Evolutionary conservation across 30 jellyfish, hydroid and myxozoan genomes (phyloP), one percentile per base, ranked within the genome.

Genomic region (Hydra vulgaris): DNA sequence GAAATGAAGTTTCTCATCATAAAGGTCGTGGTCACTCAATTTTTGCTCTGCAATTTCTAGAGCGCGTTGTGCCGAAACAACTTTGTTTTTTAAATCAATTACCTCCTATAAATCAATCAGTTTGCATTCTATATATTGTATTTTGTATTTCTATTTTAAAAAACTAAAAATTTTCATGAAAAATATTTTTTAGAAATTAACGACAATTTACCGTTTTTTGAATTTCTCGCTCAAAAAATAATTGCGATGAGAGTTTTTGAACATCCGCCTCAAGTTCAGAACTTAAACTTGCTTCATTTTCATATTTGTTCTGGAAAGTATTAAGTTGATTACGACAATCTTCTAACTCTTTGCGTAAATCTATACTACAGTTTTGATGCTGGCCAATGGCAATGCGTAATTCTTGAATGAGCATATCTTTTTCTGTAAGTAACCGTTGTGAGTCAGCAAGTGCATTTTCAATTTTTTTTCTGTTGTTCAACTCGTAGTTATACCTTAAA

Each of bases 381-480:
- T 89, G 96, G 7, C 95, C 74, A 23, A 89, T 84, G 26, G 95
- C 81, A 84, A 89, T 89, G 21, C 95, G 81, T 26, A 81, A 71
- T 61, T 89, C 96, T 7, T 81, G 81, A 18, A 89, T 70, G 22
- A 27, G 84, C 71, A 88, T 54, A 27, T 89, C 96, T 78, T 81
- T 84, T 77, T 89, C 96, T 72, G 88, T 26, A n/a, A 89, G 74
- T 55, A 89, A 88, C 12, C 96, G 91, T 69, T 89, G 96, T 18
- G 95, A 88, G 81, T 89, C 96, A 0, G 96, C 96, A 52, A 89
- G 66, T 7, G 96, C 80, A 78, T 83, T 84, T 61, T 89, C 96
- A 40, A 84, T 74, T 54, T 89, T 89, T 81, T 89, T 89, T 27
- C 96, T 54, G 66, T 75, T 74, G 61, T 81, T 84, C 20, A 84